Conservation (phyloP, 1,140 invertebrate genomes). For the Saccostrea glomerata region DNA sequence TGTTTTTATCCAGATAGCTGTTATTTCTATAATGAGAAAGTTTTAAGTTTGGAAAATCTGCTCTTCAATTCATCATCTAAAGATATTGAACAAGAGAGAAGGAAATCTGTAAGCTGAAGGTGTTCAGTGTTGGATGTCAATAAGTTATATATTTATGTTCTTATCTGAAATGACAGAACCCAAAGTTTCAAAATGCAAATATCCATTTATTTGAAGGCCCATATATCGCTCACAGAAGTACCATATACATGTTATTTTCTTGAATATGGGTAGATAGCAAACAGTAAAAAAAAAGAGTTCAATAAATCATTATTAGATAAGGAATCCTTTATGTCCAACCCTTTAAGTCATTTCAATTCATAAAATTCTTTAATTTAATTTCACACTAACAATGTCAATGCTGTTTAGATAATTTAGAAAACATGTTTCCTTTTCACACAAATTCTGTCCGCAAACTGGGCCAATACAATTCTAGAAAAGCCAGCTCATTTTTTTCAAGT, state of each 20-base stretch:
- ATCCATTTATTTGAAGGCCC: conserved; percentile 13
- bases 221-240: not conserved
- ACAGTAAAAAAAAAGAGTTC: not conserved
- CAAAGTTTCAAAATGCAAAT: conserved; percentile 1
- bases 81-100: not conserved
- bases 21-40: not conserved
- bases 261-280: not conserved
- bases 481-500: not conserved
- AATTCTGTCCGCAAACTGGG: conserved; percentile 1
- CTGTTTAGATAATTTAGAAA: conserved; percentile 8
- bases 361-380: not conserved
- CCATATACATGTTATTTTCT: conserved; percentile 14
- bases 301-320: conserved; percentile 1
- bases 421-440: conserved; percentile 19
- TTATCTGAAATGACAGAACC: conserved; percentile 14
- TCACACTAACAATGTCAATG: not conserved
- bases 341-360: not conserved
- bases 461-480: not conserved
- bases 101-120: not conserved
- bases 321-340: not conserved
- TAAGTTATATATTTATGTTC: not conserved
- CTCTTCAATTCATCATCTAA: not conserved
- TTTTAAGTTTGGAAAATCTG: not conserved
- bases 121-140: not conserved
- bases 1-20: not conserved